A percentile compares a stretch with the other conserved stretches of the same genome.
Conservation (phyloP, 1,140 invertebrate species). For the Drosophila sulfurigaster region DNA sequence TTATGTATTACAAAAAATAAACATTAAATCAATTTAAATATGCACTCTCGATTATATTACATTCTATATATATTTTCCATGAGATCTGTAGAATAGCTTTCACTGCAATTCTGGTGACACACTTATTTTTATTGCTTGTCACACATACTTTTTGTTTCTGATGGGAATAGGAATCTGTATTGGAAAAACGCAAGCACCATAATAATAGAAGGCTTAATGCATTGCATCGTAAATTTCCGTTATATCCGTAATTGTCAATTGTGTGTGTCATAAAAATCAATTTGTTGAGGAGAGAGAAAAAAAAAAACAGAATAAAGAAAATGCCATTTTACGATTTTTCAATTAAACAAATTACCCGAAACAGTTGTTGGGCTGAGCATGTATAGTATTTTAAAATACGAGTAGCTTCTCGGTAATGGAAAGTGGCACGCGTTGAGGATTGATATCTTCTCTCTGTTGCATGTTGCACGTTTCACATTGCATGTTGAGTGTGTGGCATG, state of each 20-base stretch:
- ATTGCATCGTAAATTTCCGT: constrained; percentile 66
- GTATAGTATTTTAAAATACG: constrained; percentile 49
- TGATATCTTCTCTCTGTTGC: constrained; percentile 11
- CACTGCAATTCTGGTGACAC: neutral
- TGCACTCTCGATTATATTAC: no score
- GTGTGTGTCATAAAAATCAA: constrained; percentile 74
- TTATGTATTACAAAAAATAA: no score
- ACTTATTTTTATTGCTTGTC: no score
- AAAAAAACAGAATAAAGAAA: constrained; percentile 28
- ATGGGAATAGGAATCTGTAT: neutral
- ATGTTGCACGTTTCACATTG: neutral
- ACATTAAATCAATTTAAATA: no score
- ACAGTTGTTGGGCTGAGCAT: constrained; percentile 41
- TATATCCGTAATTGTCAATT: constrained; percentile 78
- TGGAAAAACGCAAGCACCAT: constrained; percentile 1
- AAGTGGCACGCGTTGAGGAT: constrained; percentile 65
- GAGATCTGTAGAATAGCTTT: neutral
- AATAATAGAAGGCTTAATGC: constrained; percentile 58
- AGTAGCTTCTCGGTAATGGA: constrained; percentile 20
- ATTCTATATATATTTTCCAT: no score
- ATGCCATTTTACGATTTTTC: constrained; percentile 78
- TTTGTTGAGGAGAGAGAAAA: constrained; percentile 42
- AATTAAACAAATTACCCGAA: constrained; percentile 80
- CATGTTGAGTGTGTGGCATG: constrained; percentile 34
- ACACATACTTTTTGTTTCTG: neutral